These are phyloP conservation scores for Parnassius smintheus DNA, from an alignment of 2,888 invertebrate genomes.

Conservation along the genomic window DNA sequence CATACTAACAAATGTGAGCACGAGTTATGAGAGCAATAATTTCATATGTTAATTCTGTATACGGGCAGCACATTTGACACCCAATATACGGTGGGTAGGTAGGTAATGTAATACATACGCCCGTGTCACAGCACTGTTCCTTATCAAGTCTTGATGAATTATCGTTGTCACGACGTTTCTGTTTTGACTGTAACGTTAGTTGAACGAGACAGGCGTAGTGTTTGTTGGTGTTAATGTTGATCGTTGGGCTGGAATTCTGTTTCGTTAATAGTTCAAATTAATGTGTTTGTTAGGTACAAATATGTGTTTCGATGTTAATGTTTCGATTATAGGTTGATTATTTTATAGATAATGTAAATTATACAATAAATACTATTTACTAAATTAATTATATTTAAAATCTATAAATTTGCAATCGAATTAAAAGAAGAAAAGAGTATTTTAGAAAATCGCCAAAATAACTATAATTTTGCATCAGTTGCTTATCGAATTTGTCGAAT, in stretches of 20 bases:
- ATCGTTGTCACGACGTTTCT: constrained; percentile 45
- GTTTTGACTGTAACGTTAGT: constrained; percentile 32
- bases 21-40: constrained; percentile 7
- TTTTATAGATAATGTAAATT: no score
- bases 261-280: background rate
- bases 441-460: no score
- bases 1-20: background rate
- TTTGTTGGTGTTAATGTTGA: constrained; percentile 1
- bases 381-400: no score
- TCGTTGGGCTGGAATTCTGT: background rate
- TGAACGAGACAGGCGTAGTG: constrained; percentile 5
- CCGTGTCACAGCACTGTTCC: constrained; percentile 60
- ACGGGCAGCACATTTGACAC: constrained; percentile 7
- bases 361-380: no score
- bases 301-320: no score
- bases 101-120: constrained; percentile 49
- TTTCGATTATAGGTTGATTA: no score
- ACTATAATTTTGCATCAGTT: no score
- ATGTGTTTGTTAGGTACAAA: no score
- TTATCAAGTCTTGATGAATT: constrained; percentile 72
- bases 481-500: no score
- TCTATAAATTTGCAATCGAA: no score
- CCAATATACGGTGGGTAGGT: constrained; percentile 21
- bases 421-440: no score
- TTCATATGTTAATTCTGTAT: constrained; percentile 1